Base-by-base conservation (phyloP, 1,140 invertebrate genomes). In the Panulirus ornatus region DNA sequence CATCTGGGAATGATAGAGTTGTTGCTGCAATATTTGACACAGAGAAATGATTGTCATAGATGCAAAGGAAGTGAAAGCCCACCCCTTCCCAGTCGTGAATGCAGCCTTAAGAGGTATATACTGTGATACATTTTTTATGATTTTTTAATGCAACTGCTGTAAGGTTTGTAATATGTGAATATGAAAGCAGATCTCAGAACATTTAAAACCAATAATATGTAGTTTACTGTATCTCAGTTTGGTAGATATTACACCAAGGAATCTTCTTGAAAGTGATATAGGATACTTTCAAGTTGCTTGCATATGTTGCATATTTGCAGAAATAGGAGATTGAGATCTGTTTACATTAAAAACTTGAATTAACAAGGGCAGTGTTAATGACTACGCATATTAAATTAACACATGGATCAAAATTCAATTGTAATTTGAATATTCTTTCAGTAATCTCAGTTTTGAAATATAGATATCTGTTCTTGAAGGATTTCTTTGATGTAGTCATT, bases 291-390 rank as follows among this genome's bases (percentile, higher is more conserved):
- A n/a, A 66, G 22, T 66, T 66, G 14, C 40, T 40, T 9, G 11
- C 0, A n/a, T 40, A n/a, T 22, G 40, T 75, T 40, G 30, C 22
- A 8, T 40, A 75, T n/a, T n/a, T 75, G 14, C 40, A 75, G n/a
- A 3, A 9, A 5, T 42, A 27, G 11, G 51, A 44, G 27, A 14
- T 42, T 78, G 75, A 78, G 81, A 51, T 84, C 54, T 70, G 81
- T 70, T 84, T 84, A 38, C 81, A 70, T 36, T 30, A 51, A 36
- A 27, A 58, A 47, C 9, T 82, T 54, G 19, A 63, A 0, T 66
- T 84, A 66, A 42, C 58, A 84, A 84, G 81, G 54, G 11, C 51
- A 47, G 27, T 78, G 75, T 78, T 78, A 78, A 78, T 78, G 75
- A 78, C 75, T 78, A 78, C 75, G 44, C 16, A 30, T 27, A 51